Base-by-base conservation (phyloP, 2,797 vertebrate species). In the Oreochromis grahami region DNA sequence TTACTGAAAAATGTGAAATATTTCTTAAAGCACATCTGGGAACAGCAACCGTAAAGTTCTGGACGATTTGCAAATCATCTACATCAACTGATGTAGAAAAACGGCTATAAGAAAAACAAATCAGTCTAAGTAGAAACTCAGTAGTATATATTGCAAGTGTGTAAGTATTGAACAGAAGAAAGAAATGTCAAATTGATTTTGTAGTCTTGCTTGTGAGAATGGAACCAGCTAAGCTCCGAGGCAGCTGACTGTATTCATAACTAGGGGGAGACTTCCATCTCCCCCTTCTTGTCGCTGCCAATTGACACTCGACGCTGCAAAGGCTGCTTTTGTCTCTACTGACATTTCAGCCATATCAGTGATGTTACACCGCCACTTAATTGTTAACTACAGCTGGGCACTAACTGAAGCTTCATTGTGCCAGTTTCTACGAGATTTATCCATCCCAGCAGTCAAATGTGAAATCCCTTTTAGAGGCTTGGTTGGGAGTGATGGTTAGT, bases 391-490 rank as follows among this genome's bases (percentile, higher is more conserved):
- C 53, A 78, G 70, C 55, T 78, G 77, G 58, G 43, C 38, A 79
- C 72, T 74, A 79, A 84, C 53, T n/a, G 68, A 41, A 85, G 84
- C 76, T 56, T 60, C 56, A 76, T 76, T 74, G 58, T 76, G 70
- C 79, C 91, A 81, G 77, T 55, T 78, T 84, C 65, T 74, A 68
- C 13, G 51, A 83, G 24, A 80, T 87, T 53, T 68, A 79, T 85
- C 56, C 76, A 79, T 70, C 78, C 24, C 43, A 68, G 86, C 79
- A 87, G 84, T 86, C 82, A 86, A 76, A 88, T 68, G 53, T 70
- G 43, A 91, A 91, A 89, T 89, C 81, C 84, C 78, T 32, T 87
- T 88, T 83, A 83, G 83, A 78, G 43, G 45, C 43, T 78, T 79
- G 80, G 77, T 85, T 78, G 68, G 78, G 79, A 88, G 50, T 78